A percentile compares a stretch with the other conserved stretches of the same genome.
Conservation (phyloP, 2,888 invertebrate genomes). For the Drosophila borealis region DNA sequence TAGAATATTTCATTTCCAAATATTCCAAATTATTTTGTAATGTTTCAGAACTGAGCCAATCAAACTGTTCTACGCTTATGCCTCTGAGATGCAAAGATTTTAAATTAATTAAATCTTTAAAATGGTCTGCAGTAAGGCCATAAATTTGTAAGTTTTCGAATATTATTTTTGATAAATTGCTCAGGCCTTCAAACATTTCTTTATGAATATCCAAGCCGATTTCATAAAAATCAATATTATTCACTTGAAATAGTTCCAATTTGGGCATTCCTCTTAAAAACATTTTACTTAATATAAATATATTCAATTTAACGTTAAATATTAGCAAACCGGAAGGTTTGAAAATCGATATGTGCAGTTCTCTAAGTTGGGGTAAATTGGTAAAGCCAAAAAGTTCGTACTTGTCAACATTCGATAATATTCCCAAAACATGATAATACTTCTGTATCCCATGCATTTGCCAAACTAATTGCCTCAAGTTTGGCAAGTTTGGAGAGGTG, state of each 20-base stretch:
- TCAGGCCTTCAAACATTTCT: background rate
- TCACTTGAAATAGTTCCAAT: background rate
- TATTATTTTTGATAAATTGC: background rate
- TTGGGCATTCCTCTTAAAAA: background rate
- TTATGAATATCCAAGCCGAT: background rate
- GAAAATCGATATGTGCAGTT: background rate
- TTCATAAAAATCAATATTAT: too few relatives aligned
- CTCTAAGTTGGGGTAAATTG: background rate
- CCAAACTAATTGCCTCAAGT: background rate
- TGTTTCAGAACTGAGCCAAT: background rate
- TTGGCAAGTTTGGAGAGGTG: background rate
- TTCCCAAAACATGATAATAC: too few relatives aligned
- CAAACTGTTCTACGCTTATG: too few relatives aligned
- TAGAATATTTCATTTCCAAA: background rate
- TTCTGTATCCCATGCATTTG: background rate
- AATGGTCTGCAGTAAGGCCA: background rate
- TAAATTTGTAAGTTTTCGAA: background rate
- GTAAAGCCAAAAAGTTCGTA: background rate
- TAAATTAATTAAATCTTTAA: background rate
- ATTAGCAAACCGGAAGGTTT: background rate
- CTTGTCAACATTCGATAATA: too few relatives aligned
- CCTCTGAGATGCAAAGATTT: fast-evolving
- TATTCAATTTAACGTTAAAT: background rate
- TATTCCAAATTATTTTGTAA: background rate
- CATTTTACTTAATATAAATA: background rate